These are phyloP conservation scores for Paramormyrops kingsleyae DNA, from an alignment of 2,113 vertebrate species.

Conservation along the genomic window DNA sequence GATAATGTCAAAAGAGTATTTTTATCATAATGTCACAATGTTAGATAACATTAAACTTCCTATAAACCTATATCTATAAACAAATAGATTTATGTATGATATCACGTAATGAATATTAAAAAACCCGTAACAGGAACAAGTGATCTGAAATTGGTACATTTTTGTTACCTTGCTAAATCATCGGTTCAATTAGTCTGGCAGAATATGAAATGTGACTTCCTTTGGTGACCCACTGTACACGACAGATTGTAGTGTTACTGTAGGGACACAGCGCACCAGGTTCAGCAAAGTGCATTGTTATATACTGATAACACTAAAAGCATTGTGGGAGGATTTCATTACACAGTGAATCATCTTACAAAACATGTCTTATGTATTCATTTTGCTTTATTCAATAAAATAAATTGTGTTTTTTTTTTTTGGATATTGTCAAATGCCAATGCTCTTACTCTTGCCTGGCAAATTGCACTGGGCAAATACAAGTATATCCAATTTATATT, in stretches of 20 bases:
- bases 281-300: not conserved
- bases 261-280: not conserved
- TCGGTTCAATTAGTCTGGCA: not conserved
- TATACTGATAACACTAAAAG: slow-evolving; percentile 8
- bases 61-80: not conserved
- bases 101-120: not conserved
- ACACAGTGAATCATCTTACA: slow-evolving; percentile 4
- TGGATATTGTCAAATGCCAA: not conserved
- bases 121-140: not conserved
- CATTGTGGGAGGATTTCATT: slow-evolving; percentile 13
- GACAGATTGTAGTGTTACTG: not conserved
- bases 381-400: slow-evolving; percentile 6
- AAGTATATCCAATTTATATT: not conserved
- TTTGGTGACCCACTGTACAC: not conserved
- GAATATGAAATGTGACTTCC: not conserved
- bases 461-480: not conserved
- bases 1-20: not conserved
- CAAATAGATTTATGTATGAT: not conserved
- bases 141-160: not conserved
- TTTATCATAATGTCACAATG: not conserved
- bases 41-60: not conserved
- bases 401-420: not conserved
- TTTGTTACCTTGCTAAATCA: not conserved
- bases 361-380: slow-evolving; percentile 7
- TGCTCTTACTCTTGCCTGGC: not conserved